phyloP scores from a whole-genome alignment of 2,888 invertebrate genomes.

The Sphaerophoria rueppellii region DNA sequence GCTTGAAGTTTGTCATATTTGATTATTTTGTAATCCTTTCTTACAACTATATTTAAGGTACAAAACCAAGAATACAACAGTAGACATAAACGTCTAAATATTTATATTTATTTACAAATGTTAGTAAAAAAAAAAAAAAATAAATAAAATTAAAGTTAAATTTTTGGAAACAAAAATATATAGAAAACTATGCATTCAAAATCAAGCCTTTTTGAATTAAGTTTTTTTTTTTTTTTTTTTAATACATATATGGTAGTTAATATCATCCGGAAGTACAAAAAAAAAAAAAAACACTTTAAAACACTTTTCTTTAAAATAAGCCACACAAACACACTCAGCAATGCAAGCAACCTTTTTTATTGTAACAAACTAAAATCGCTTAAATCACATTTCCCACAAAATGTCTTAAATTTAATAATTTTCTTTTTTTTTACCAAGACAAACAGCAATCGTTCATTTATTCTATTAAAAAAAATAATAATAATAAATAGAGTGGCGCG shows the following conservation, averaged over 20 bases:
- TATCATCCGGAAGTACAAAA: conserved; percentile 22
- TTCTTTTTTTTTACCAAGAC: no score
- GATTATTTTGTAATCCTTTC: conserved; percentile 38
- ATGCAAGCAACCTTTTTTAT: conserved; percentile 55
- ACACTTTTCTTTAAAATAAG: conserved; percentile 40
- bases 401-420: no score
- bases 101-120: conserved; percentile 15
- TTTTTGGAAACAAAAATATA: conserved; percentile 23
- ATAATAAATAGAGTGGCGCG: no score
- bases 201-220: conserved; percentile 31
- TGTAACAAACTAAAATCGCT: background rate
- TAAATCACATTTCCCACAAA: conserved; percentile 32
- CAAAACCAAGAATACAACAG: conserved; percentile 31
- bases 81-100: conserved; percentile 31
- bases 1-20: conserved; percentile 17
- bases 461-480: no score
- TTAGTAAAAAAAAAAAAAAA: conserved; percentile 23
- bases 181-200: conserved; percentile 60
- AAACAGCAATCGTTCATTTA: no score
- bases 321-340: conserved; percentile 56
- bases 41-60: conserved; percentile 51
- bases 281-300: conserved; percentile 18
- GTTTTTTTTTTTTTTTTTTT: background rate
- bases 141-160: conserved; percentile 47
- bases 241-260: background rate